Base-by-base conservation (phyloP, 2,888 invertebrate genomes). In the Lochmaea crataegi region DNA sequence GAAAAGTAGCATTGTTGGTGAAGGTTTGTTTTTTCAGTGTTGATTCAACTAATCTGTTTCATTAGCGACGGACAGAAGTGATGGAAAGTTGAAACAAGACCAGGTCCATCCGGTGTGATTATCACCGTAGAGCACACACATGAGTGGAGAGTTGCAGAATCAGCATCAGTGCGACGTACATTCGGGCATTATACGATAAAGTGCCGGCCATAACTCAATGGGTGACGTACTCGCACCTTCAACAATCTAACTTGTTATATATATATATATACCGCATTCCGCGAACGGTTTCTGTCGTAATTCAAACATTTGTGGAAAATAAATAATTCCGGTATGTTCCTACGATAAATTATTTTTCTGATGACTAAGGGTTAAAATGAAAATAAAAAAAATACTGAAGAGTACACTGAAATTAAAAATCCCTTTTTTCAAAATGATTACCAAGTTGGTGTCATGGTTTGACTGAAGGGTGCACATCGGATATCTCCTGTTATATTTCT, bases 71-170 rank as follows among this genome's bases (percentile, higher is more conserved):
- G 68, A 60, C 71, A 12, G 16, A 71, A 70, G 70, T 65, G 69
- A 63, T 64, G 42, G 66, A n/a, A 4, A 66, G 66, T 65, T 42
- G 61, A 68, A 74, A 53, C 73, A 70, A 72, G 68, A 73, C 75
- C 73, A 70, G 71, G 65, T 75, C 76, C 77, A 77, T 75, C 73
- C 75, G 80, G 80, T 75, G 68, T 82, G 83, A 84, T 84, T 83
- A 84, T 84, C 83, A 80, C 80, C 80, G 78, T 77, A 77, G 78
- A 77, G 77, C 79, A 81, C 82, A 82, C 83, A 84, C 83, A 83
- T 83, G 84, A 83, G 80, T 81, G 81, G 83, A 83, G 82, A 79
- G 81, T 78, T 83, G 83, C 84, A 82, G 82, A 84, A 82, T 85
- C 85, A 85, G 85, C 85, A 83, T 78, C 77, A 79, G 79, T 79